These are phyloP conservation scores for Fratercula arctica DNA, from an alignment of 2,797 vertebrate species.

Conservation along the genomic window DNA sequence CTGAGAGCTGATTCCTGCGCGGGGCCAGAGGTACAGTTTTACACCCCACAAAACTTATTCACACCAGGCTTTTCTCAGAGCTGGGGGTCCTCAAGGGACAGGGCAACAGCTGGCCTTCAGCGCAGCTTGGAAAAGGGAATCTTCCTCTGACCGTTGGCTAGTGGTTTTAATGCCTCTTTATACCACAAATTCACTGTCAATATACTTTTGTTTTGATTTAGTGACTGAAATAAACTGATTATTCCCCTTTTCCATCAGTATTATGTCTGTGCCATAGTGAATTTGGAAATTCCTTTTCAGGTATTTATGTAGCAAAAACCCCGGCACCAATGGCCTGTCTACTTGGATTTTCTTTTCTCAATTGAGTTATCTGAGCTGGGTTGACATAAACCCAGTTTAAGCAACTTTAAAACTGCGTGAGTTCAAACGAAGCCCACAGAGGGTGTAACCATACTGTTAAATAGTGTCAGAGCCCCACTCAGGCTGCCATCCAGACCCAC, in stretches of 20 bases:
- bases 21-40: neutral
- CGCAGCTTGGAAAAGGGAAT: slow-evolving; percentile 2
- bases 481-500: neutral
- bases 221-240: slow-evolving; percentile 64
- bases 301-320: slow-evolving; percentile 52
- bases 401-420: slow-evolving; percentile 2
- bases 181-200: slow-evolving; percentile 30
- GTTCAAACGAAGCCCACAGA: slow-evolving; percentile 8
- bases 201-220: slow-evolving; percentile 60
- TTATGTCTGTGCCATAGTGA: slow-evolving; percentile 55
- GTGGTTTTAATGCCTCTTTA: slow-evolving; percentile 12
- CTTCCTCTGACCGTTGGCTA: neutral
- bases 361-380: slow-evolving; percentile 39
- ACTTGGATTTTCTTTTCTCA: slow-evolving; percentile 31
- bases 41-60: neutral
- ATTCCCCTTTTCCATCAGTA: slow-evolving; percentile 52
- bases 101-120: neutral
- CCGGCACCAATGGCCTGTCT: slow-evolving; percentile 43
- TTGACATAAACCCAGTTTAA: slow-evolving; percentile 53
- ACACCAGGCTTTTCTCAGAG: neutral
- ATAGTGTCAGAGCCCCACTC: neutral
- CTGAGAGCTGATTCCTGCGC: accelerated
- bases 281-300: slow-evolving; percentile 65
- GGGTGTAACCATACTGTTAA: neutral
- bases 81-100: neutral